These are phyloP conservation scores for Morpho achilles DNA, from an alignment of 2,888 invertebrate species.

Conservation along the genomic window DNA sequence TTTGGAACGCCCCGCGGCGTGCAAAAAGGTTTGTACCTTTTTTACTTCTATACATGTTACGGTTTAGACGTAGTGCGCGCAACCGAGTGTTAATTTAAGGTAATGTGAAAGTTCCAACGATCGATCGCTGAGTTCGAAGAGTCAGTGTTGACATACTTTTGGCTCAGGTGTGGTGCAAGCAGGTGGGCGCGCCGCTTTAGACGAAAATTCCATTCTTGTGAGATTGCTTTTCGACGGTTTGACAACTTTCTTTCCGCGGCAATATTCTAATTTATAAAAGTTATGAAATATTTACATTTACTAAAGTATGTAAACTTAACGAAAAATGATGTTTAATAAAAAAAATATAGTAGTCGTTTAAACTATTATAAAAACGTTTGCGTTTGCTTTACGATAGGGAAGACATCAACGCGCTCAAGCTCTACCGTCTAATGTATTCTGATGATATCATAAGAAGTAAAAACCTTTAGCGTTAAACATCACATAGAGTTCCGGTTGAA, in stretches of 20 bases:
- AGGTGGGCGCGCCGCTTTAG: conserved; percentile 70
- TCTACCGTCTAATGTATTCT: conserved; percentile 29
- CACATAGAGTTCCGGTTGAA: conserved; percentile 19
- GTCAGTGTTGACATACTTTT: conserved; percentile 75
- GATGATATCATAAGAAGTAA: conserved; percentile 24
- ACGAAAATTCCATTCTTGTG: conserved; percentile 72
- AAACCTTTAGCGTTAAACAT: conserved; percentile 21
- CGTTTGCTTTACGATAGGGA: conserved; percentile 41
- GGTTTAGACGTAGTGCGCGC: conserved; percentile 40
- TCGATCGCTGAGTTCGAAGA: conserved; percentile 65
- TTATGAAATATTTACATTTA: not conserved
- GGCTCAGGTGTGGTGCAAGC: conserved; percentile 70
- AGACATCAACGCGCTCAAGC: conserved; percentile 69
- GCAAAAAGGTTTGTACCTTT: conserved; percentile 57
- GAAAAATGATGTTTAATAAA: no score
- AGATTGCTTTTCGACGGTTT: conserved; percentile 61
- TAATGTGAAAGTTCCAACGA: conserved; percentile 76
- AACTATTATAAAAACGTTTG: conserved; percentile 20
- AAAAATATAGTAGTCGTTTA: conserved; percentile 3
- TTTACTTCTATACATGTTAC: conserved; percentile 31
- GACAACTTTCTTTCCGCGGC: conserved; percentile 66
- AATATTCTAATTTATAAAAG: conserved; percentile 28
- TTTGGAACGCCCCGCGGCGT: conserved; percentile 63
- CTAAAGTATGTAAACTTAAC: no score
- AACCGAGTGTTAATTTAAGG: conserved; percentile 67